Conservation (phyloP, 2,113 vertebrate genomes). For the Hiodon alosoides region DNA sequence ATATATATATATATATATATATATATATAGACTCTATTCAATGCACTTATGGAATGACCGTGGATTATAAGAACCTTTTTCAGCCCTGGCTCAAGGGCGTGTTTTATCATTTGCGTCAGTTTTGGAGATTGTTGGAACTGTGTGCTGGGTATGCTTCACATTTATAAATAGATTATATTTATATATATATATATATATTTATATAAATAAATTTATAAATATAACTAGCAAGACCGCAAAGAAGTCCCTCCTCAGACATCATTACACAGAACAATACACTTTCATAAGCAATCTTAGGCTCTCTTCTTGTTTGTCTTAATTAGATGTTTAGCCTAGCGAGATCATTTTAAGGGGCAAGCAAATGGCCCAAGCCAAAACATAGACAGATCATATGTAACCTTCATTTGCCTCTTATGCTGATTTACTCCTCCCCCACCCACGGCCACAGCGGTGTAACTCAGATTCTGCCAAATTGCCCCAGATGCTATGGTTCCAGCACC, state of each 20-base stretch:
- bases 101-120: not conserved
- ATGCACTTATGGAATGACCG: not conserved
- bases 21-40: too few species aligned
- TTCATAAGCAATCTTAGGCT: not conserved
- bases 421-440: not conserved
- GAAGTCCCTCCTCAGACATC: slow-evolving; percentile 5
- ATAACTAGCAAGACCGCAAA: not conserved
- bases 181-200: too few species aligned
- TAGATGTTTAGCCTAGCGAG: not conserved
- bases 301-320: not conserved
- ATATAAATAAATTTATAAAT: too few species aligned
- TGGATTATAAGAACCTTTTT: too few species aligned
- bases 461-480: too few species aligned
- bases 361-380: not conserved
- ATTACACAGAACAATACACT: not conserved
- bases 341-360: not conserved
- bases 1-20: too few species aligned
- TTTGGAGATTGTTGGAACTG: not conserved
- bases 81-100: not conserved
- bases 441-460: too few species aligned
- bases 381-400: not conserved
- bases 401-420: not conserved
- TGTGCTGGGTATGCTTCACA: not conserved
- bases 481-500: not conserved
- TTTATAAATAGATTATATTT: slow-evolving; percentile 4